These are phyloP conservation scores for Caenorhabditis uteleia DNA, from an alignment of 2,888 invertebrate species.

Conservation along the genomic window DNA sequence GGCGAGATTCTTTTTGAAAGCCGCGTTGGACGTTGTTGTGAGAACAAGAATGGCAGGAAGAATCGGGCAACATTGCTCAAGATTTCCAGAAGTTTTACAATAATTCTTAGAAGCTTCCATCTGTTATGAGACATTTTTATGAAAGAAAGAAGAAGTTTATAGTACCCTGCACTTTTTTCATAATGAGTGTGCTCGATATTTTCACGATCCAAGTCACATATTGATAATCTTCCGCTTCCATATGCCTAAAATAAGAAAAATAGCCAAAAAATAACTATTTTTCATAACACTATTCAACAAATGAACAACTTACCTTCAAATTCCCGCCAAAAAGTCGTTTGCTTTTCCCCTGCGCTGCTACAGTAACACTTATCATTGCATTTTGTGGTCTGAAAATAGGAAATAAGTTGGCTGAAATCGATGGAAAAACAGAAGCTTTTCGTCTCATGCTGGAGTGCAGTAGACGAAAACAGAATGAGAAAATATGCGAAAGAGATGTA, in stretches of 20 bases:
- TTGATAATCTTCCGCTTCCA: slow-evolving; percentile 49
- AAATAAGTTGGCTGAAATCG: no score
- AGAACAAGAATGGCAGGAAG: slow-evolving; percentile 23
- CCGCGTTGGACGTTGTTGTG: not conserved
- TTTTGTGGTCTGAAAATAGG: not conserved
- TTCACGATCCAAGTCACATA: slow-evolving; percentile 44
- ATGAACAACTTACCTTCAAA: slow-evolving; percentile 43
- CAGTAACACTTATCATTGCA: slow-evolving; percentile 59
- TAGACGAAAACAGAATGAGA: not conserved
- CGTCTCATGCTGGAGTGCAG: no score
- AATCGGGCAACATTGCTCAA: slow-evolving; percentile 12
- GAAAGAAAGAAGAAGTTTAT: no score
- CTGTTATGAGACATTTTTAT: not conserved
- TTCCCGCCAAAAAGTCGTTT: slow-evolving; percentile 45
- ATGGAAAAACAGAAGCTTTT: no score
- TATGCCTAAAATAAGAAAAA: slow-evolving; percentile 35
- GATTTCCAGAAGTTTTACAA: slow-evolving; percentile 17
- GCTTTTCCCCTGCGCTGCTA: slow-evolving; percentile 54
- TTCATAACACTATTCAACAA: not conserved
- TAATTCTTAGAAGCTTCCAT: slow-evolving; percentile 5
- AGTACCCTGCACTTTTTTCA: not conserved
- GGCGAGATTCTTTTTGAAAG: not conserved
- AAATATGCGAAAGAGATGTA: not conserved
- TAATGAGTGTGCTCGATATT: not conserved
- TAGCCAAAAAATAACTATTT: not conserved